Evolutionary conservation across 92 coral and sea anemone species (phyloP), one percentile per base, ranked within the genome.

Genomic region (Epizoanthus stellaris): DNA sequence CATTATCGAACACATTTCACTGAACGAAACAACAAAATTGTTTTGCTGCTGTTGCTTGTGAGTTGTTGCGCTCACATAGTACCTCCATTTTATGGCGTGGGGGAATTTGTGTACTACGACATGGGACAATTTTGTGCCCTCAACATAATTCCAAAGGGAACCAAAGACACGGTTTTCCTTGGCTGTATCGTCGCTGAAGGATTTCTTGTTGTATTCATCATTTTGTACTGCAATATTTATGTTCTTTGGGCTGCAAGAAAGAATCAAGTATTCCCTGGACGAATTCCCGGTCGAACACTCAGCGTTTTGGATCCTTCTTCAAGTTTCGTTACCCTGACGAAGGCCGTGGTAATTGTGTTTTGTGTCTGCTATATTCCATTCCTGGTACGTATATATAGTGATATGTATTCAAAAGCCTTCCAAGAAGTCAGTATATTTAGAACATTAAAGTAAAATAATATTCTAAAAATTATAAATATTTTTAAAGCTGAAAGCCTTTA

Each of bases 61-160:
- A 3, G 19, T 13, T 38, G 53, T 11, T 77, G 61, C 34, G 6
- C 38, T 17, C 56, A 59, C 5, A 11, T 68, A 0, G 39, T 68
- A 2, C 76, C 85, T 23, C 89, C 89, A 5, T 77, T 86, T 7
- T 59, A 76, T 21, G 89, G 89, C 17, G 59, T 77, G 1, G 89
- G 89, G 0, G 76, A 77, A 9, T 86, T 77, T 8, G 89, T 86
- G 6, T 86, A 77, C 15, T 86, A 86, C 72, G 79, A 86, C 10
- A 79, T 65, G 1, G 89, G 89, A 0, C 89, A 77, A 45, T 86
- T 86, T 39, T 86, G 89, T 71, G 76, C 85, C 14, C n/a, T 86
- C 5, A 86, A 84, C 19, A 52, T 86, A 23, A 79, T 76, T 5
- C 79, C 89, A 52, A 86, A 85, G 64, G 89, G 89, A n/a, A 9